Evolutionary conservation across 2,113 vertebrate species (phyloP).

Genomic region (Hipposideros armiger): DNA sequence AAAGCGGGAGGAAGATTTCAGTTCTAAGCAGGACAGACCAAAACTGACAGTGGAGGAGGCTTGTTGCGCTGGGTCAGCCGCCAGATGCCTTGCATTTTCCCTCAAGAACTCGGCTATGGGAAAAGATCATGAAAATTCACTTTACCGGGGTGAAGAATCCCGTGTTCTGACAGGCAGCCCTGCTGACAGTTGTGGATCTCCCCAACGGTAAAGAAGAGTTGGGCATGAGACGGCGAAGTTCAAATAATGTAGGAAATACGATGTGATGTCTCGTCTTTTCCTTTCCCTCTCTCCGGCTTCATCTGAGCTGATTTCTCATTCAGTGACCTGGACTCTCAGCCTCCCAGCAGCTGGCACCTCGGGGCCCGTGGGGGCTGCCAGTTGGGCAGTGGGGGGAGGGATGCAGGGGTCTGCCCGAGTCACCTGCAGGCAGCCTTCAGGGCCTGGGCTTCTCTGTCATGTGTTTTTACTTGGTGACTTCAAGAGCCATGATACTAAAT

Average conservation of each 20-base stretch:
- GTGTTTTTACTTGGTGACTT: not conserved
- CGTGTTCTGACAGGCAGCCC: not conserved
- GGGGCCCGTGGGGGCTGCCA: accelerated
- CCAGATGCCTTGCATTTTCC: not conserved
- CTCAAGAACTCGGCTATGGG: constrained; percentile 6
- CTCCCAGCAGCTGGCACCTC: not conserved
- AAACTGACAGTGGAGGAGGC: constrained; percentile 58
- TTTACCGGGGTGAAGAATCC: constrained; percentile 30
- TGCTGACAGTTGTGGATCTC: not conserved
- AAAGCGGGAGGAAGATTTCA: constrained; percentile 63
- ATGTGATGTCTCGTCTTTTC: not conserved
- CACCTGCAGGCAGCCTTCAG: accelerated
- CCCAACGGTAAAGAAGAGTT: not conserved
- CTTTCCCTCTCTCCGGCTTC: not conserved
- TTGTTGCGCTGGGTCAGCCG: not conserved
- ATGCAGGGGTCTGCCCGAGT: accelerated
- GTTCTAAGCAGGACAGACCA: constrained; percentile 45
- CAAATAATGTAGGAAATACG: not conserved
- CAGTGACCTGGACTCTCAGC: accelerated
- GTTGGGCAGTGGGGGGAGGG: too few relatives aligned
- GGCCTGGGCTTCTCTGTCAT: accelerated
- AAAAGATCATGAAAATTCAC: not conserved
- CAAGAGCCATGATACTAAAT: not conserved
- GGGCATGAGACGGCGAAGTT: not conserved
- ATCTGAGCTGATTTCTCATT: accelerated